Percentiles rank a stretch among this genome's conserved stretches.
Evolutionary conservation across 2,113 vertebrate species (phyloP).

Genomic region (Sander lucioperca): DNA sequence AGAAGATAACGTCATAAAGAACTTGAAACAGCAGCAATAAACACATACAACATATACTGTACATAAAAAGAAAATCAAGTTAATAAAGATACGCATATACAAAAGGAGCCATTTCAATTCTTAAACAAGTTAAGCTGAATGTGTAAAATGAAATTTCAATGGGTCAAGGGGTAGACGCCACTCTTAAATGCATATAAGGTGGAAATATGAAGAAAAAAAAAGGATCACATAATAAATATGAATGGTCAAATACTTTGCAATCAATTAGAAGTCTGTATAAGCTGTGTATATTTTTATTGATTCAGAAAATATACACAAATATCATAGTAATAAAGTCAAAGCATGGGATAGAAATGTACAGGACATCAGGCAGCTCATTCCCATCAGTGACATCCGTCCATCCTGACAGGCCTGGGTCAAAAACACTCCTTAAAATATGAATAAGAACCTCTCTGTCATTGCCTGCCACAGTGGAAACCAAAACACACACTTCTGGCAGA

Average conservation of each 20-base stretch:
- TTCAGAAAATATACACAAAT: conserved; percentile 85
- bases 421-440: conserved; percentile 25
- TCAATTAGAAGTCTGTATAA: conserved; percentile 28
- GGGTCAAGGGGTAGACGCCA: not conserved
- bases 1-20: not conserved
- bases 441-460: conserved; percentile 59
- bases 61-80: too few relatives aligned
- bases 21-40: not conserved
- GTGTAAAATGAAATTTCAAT: not conserved
- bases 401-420: conserved; percentile 52
- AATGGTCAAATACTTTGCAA: not conserved
- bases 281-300: conserved; percentile 82
- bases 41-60: not conserved
- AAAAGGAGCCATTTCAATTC: not conserved
- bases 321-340: conserved; percentile 80
- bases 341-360: conserved; percentile 81
- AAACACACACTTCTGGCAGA: conserved; percentile 40
- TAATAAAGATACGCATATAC: too few relatives aligned
- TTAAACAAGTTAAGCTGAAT: not conserved
- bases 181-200: not conserved
- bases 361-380: conserved; percentile 64
- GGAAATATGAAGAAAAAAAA: too few relatives aligned
- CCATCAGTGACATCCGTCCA: conserved; percentile 37
- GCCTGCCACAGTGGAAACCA: conserved; percentile 41
- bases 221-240: not conserved